A percentile compares a stretch with the other conserved stretches of the same genome.
Evolutionary conservation across 2,797 vertebrate species (phyloP).

Genomic region (Hephaestus fuliginosus): DNA sequence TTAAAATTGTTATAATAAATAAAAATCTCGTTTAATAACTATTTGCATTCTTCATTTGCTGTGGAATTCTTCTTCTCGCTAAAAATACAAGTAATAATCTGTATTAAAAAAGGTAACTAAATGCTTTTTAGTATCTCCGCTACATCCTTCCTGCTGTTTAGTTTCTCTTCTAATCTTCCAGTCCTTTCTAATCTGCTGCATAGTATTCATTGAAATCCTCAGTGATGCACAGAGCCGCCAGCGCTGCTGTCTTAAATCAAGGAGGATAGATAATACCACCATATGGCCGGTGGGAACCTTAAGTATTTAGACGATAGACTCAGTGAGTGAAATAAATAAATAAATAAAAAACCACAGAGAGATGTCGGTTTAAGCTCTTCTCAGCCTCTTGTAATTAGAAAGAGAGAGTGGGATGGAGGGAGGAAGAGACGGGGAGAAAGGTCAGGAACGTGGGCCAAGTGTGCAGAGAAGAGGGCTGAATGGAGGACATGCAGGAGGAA

Average conservation of each 20-base stretch:
- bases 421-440: slow-evolving; percentile 36
- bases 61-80: not conserved
- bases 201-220: slow-evolving; percentile 67
- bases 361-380: slow-evolving; percentile 60
- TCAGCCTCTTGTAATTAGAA: slow-evolving; percentile 69
- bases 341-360: slow-evolving; percentile 3
- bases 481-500: slow-evolving; percentile 12
- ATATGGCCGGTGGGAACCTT: slow-evolving; percentile 69
- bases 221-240: slow-evolving; percentile 35
- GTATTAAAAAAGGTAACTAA: not conserved
- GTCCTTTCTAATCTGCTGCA: slow-evolving; percentile 57
- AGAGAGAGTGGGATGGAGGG: slow-evolving; percentile 37
- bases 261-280: slow-evolving; percentile 65
- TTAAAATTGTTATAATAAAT: not conserved
- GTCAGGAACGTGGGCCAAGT: slow-evolving; percentile 48
- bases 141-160: slow-evolving; percentile 2
- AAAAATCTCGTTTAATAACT: not conserved
- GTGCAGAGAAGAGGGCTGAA: slow-evolving; percentile 23
- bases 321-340: slow-evolving; percentile 3
- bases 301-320: slow-evolving; percentile 54
- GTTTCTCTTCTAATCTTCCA: slow-evolving; percentile 38
- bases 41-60: not conserved
- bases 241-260: slow-evolving; percentile 52
- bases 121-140: slow-evolving; percentile 20
- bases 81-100: not conserved